Evolutionary conservation across 2,113 vertebrate species (phyloP).

Genomic region (Sander vitreus): DNA sequence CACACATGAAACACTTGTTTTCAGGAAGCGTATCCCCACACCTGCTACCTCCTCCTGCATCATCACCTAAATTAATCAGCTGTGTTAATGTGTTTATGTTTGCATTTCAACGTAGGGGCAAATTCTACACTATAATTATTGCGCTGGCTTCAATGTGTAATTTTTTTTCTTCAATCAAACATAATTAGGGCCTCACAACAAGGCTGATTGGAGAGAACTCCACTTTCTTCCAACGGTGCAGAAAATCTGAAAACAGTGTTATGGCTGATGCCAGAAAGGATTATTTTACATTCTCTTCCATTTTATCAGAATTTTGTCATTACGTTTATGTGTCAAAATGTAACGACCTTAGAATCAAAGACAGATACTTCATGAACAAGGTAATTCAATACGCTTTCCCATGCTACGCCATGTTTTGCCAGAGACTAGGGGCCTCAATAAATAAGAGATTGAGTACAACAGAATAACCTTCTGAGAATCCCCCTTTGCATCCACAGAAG

Average conservation of each 20-base stretch:
- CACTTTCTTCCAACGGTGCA: slow-evolving; percentile 35
- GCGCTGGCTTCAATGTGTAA: slow-evolving; percentile 38
- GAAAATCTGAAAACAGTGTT: slow-evolving; percentile 36
- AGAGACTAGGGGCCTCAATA: slow-evolving; percentile 28
- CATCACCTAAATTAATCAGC: slow-evolving; percentile 65
- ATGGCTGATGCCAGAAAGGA: slow-evolving; percentile 34
- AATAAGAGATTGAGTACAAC: slow-evolving; percentile 57
- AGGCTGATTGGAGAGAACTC: slow-evolving; percentile 75
- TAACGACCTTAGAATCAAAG: slow-evolving; percentile 39
- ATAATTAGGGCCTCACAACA: slow-evolving; percentile 71
- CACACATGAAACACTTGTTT: slow-evolving; percentile 62
- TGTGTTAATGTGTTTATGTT: slow-evolving; percentile 65
- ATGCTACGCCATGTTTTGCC: slow-evolving; percentile 9
- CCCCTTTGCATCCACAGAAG: slow-evolving; percentile 46
- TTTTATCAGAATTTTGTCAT: slow-evolving; percentile 29
- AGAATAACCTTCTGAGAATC: slow-evolving; percentile 56
- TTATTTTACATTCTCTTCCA: slow-evolving; percentile 43
- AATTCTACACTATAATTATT: slow-evolving; percentile 69
- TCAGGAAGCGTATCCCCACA: slow-evolving; percentile 40
- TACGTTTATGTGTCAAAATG: slow-evolving; percentile 4
- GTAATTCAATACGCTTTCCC: slow-evolving; percentile 18
- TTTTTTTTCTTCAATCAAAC: slow-evolving; percentile 71
- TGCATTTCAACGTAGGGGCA: slow-evolving; percentile 44
- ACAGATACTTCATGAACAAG: slow-evolving; percentile 11
- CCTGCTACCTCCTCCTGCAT: slow-evolving; percentile 54